Conservation (phyloP, 1,140 invertebrate species). For the Papilio helenus region DNA sequence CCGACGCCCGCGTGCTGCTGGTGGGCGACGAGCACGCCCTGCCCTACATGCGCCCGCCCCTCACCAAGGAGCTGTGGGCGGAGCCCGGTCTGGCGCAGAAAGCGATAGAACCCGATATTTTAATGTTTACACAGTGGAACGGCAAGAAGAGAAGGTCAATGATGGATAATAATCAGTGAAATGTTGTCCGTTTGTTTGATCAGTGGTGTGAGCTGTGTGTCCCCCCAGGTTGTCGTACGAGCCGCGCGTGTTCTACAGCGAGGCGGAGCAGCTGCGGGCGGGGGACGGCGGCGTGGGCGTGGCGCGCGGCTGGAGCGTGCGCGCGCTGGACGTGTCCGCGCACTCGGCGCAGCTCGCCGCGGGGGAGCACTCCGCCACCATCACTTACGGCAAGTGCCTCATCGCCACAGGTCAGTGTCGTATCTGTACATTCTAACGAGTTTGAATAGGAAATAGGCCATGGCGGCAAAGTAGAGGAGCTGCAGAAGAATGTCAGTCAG, state of each 20-base stretch:
- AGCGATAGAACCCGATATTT: constrained; percentile 44
- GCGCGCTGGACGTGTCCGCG: constrained; percentile 41
- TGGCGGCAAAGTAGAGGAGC: too few relatives aligned
- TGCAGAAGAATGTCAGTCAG: too few relatives aligned
- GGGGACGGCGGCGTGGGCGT: constrained; percentile 39
- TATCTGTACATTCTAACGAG: too few relatives aligned
- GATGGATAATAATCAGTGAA: background rate
- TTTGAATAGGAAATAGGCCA: too few relatives aligned
- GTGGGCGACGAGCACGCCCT: constrained; percentile 59
- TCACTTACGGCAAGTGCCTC: constrained; percentile 49
- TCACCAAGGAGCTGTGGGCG: constrained; percentile 63
- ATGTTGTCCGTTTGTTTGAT: background rate
- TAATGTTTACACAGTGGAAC: constrained; percentile 58
- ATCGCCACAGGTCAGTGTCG: constrained; percentile 46
- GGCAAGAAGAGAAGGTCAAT: constrained; percentile 43
- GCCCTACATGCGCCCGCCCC: constrained; percentile 71
- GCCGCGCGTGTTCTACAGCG: constrained; percentile 46
- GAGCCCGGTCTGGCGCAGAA: constrained; percentile 51
- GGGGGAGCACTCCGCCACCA: constrained; percentile 36
- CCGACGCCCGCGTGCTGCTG: constrained; percentile 58
- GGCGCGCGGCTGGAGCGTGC: constrained; percentile 46
- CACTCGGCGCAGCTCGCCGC: constrained; percentile 35
- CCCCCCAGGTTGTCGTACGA: constrained; percentile 54
- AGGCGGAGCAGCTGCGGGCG: constrained; percentile 36
- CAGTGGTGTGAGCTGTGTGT: background rate